These are phyloP conservation scores for Ceriagrion tenellum DNA, from an alignment of 2,888 invertebrate genomes.

Conservation along the genomic window DNA sequence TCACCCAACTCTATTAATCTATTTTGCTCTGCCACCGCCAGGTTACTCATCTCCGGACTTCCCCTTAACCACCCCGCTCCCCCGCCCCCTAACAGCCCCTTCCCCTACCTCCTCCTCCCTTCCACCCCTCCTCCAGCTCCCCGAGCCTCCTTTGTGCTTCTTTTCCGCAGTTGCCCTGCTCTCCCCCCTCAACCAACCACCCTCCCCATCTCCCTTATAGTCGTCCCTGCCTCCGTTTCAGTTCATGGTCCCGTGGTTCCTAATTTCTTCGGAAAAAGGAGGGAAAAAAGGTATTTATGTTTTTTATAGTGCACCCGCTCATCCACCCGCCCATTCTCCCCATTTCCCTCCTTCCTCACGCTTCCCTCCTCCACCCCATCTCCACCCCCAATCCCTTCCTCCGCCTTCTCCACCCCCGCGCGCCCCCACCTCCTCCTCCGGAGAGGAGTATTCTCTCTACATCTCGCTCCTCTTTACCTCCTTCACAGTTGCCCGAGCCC, in stretches of 20 bases:
- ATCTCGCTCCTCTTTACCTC: not conserved
- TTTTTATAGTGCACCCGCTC: not conserved
- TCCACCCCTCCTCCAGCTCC: not conserved
- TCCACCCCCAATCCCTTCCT: not conserved
- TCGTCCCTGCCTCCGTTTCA: not conserved
- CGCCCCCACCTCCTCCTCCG: too few species aligned
- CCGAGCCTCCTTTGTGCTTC: not conserved
- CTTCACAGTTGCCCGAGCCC: conserved; percentile 26
- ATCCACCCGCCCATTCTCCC: too few species aligned
- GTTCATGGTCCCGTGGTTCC: conserved; percentile 41
- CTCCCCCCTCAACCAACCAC: not conserved
- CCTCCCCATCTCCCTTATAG: not conserved
- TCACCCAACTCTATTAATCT: not conserved
- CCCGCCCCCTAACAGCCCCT: too few species aligned
- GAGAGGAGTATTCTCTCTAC: not conserved
- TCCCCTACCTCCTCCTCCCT: not conserved
- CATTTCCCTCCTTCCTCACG: not conserved
- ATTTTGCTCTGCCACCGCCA: conserved; percentile 37
- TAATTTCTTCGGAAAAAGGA: conserved; percentile 43
- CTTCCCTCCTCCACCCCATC: not conserved
- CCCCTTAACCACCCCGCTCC: not conserved
- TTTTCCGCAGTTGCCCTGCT: not conserved
- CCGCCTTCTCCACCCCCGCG: not conserved
- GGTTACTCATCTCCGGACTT: not conserved
- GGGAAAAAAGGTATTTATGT: not conserved